Conservation (phyloP, 2,888 invertebrate genomes). For the Melinopterus prodromus region DNA sequence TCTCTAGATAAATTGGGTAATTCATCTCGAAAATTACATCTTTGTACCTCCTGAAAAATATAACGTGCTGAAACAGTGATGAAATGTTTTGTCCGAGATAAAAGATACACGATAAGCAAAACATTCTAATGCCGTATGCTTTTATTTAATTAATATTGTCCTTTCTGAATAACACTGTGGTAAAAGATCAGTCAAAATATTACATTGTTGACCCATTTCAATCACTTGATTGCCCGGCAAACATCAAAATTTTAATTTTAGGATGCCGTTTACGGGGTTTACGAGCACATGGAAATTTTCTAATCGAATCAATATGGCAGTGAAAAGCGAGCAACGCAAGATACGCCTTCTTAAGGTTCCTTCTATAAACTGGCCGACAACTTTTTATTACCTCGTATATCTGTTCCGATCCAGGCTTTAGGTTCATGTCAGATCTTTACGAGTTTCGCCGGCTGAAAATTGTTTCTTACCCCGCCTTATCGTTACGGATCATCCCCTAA, state of each 20-base stretch:
- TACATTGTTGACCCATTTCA: not conserved
- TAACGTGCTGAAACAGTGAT: too few relatives aligned
- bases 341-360: not conserved
- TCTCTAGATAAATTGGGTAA: too few relatives aligned
- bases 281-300: not conserved
- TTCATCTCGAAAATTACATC: too few relatives aligned
- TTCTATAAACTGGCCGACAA: not conserved
- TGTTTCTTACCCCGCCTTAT: not conserved
- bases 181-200: not conserved
- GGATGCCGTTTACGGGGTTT: not conserved
- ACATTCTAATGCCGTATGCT: too few relatives aligned
- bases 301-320: slow-evolving; percentile 4
- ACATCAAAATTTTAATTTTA: not conserved
- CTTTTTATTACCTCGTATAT: not conserved
- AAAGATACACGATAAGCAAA: too few relatives aligned
- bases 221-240: not conserved
- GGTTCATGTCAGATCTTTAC: slow-evolving; percentile 4
- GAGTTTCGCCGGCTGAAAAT: not conserved
- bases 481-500: not conserved
- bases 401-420: slow-evolving; percentile 4
- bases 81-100: too few relatives aligned
- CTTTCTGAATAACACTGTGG: too few relatives aligned
- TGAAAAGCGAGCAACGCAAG: not conserved
- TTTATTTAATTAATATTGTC: too few relatives aligned
- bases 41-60: too few relatives aligned